A percentile compares a stretch with the other conserved stretches of the same genome.
phyloP scores from a whole-genome alignment of 1,140 invertebrate genomes.

The Calosoma granatense region DNA sequence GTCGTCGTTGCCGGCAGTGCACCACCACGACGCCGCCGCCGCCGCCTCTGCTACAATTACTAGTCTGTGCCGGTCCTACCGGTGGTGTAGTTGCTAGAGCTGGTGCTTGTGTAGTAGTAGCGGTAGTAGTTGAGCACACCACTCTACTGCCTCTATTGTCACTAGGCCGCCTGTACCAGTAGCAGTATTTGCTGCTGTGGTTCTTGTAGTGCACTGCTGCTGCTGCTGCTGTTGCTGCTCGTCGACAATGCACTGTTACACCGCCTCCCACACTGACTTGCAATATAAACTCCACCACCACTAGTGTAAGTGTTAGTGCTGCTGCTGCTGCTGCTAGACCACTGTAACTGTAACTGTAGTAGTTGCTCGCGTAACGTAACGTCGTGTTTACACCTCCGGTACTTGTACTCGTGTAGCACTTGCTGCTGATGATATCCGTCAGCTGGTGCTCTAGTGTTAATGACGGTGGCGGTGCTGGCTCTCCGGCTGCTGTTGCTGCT shows the following conservation, averaged over 20 bases:
- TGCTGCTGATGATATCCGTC: not conserved
- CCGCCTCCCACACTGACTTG: not conserved
- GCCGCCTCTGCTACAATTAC: not conserved
- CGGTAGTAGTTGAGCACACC: not conserved
- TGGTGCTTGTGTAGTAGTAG: not conserved
- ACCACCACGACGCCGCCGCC: not conserved
- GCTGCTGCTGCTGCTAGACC: not conserved
- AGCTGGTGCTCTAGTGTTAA: not conserved
- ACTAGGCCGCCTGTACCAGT: constrained; percentile 28
- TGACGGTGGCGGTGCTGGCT: not conserved
- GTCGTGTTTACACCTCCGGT: not conserved
- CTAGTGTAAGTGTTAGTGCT: not conserved
- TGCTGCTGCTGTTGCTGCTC: not conserved
- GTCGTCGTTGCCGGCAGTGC: not conserved
- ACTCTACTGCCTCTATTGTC: constrained; percentile 15
- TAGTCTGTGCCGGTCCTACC: not conserved
- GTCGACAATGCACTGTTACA: not conserved
- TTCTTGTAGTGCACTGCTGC: not conserved
- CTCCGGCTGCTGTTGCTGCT: not conserved
- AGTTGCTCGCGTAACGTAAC: not conserved
- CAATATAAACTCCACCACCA: not conserved
- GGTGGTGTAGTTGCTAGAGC: not conserved
- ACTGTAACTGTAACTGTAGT: not conserved
- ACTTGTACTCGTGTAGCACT: too few relatives aligned
- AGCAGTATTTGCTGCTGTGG: not conserved